Evolutionary conservation across 2,113 vertebrate genomes (phyloP).

Genomic region (Columba livia): DNA sequence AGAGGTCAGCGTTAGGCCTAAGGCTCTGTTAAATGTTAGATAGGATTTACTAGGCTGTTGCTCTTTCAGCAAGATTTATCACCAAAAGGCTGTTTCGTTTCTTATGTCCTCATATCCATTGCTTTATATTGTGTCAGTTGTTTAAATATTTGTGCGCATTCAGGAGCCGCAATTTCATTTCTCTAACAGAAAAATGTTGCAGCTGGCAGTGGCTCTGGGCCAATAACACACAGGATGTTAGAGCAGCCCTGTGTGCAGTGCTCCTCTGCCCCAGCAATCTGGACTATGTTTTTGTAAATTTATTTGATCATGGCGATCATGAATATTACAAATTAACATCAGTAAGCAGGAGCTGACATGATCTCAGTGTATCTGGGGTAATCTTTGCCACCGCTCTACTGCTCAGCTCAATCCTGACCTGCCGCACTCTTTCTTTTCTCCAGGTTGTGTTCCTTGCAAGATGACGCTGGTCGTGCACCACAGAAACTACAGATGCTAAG

Average conservation of each 20-base stretch:
- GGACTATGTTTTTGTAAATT: conserved; percentile 52
- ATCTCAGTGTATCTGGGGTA: background rate
- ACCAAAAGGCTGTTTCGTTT: background rate
- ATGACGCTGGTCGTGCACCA: background rate
- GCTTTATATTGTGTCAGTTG: background rate
- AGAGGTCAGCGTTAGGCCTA: background rate
- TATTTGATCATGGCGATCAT: conserved; percentile 12
- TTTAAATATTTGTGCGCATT: conserved; percentile 5
- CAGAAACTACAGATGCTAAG: background rate
- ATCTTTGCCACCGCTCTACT: background rate
- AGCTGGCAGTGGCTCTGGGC: conserved; percentile 55
- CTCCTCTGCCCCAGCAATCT: conserved; percentile 46
- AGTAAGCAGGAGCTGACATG: background rate
- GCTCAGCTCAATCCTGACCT: background rate
- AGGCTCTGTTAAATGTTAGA: background rate
- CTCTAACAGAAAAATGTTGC: conserved; percentile 29
- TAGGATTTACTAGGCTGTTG: background rate
- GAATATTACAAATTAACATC: conserved; percentile 31
- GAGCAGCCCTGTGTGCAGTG: conserved; percentile 34
- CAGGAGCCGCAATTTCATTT: conserved; percentile 26
- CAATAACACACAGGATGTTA: conserved; percentile 54
- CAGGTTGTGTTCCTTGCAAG: background rate
- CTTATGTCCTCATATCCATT: background rate
- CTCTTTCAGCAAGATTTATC: background rate
- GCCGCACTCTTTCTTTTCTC: background rate